Evolutionary conservation across 2,113 vertebrate genomes (phyloP), one percentile per base, ranked within the genome.

Genomic region (Pontoporia blainvillei): DNA sequence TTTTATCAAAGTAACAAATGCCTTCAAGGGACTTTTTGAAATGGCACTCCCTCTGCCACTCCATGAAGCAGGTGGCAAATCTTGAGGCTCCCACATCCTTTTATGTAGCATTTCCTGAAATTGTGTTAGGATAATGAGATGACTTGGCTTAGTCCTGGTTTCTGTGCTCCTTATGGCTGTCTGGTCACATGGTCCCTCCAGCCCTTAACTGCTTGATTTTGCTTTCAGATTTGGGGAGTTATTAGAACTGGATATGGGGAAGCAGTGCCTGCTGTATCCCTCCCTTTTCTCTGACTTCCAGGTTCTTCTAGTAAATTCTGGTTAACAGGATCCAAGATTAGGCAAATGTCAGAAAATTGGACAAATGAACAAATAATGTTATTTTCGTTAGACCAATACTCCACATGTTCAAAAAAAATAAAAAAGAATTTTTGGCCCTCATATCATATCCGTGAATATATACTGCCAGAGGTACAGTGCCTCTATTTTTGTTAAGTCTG

Each of bases 401-500:
- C 54, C 46, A 8, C 12, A 12, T 88, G 41, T 84, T 94, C 59
- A 81, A 88, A 96, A 96, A 92, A 96, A 96, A 73, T 83, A 76
- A 95, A 85, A 15, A 57, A 18, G 20, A 61, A 36, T 69, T 61
- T 61, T 93, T 86, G 46, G 57, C 29, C 21, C 14, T 93, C 52
- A 71, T 49, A 62, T 27, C 12, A 25, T 75, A 73, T 76, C 64
- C 39, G 46, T 17, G 59, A 92, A 67, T 96, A 94, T 54, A 20
- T 93, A 61, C 59, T 79, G 69, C 46, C 87, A 67, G 34, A 92
- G 76, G 52, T 90, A 86, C 54, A 34, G 27, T 69, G 44, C 39
- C 29, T 90, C 71, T 93, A 23, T 21, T 93, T 94, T 94, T 89
- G 5, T 94, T 94, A 88, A 95, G 92, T 94, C 21, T 95, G 86